Evolutionary conservation across 2,797 vertebrate species (phyloP), one percentile per base, ranked within the genome.

Genomic region (Amniataba percoides): DNA sequence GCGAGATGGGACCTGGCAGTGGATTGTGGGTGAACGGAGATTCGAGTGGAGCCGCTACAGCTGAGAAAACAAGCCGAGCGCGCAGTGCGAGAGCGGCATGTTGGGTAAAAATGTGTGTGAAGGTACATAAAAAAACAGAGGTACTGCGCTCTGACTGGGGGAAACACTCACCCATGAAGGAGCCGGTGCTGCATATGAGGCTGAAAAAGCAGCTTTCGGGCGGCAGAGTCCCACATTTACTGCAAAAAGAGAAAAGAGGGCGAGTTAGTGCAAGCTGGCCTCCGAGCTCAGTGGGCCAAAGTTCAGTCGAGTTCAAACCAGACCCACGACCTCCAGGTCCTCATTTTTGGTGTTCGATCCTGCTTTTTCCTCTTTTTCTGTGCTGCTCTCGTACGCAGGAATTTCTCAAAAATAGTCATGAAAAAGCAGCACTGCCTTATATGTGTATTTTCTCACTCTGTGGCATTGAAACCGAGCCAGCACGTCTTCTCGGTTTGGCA

Each of bases 201-300:
- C 96, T 97, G 94, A 97, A 97, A 86, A 97, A 96, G 92, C 97
- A 97, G 88, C 97, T 97, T 87, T 97, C 97, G 0, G 97, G 97
- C 15, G 97, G 96, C 59, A 97, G 89, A 10, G 96, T 96, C 52
- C 97, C 97, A 87, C 97, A 97, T 89, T 97, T 97, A 90, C 97
- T 97, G 93, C 3, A 62, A 43, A 88, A 83, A 87, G 27, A 87
- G n/a, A 79, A 27, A 71, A 36, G 25, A 39, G 27, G 71, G 16
- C 1, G 4, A 3, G 59, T 79, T 58, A 88, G 62, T 46, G 18
- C 4, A n/a, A 14, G 31, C 39, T 31, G 21, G 48, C 25, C 25
- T 56, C 16, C 14, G 59, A 43, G 18, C 40, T 42, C 49, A 45
- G 45, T 67, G 34, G 63, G 40, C n/a, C 23, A 3, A 51, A 64